phyloP scores from a whole-genome alignment of 2,797 vertebrate genomes.

The Danio choprae region DNA sequence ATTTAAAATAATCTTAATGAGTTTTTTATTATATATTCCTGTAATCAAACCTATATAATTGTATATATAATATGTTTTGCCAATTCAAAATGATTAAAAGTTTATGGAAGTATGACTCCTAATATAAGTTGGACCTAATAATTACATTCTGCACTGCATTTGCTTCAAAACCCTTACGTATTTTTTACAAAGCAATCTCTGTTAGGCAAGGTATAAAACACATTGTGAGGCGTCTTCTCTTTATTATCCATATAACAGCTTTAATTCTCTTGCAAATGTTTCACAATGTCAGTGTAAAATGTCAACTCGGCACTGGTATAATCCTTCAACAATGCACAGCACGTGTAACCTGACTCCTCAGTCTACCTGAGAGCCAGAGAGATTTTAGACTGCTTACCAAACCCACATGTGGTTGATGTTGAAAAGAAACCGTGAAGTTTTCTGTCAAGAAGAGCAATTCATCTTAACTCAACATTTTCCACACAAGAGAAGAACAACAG shows the following conservation, averaged over 20 bases:
- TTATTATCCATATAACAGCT: neutral
- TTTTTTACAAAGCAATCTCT: neutral
- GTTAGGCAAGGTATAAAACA: neutral
- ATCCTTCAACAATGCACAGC: neutral
- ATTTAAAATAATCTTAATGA: no score
- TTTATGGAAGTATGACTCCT: no score
- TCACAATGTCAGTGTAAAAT: neutral
- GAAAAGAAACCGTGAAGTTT: conserved; percentile 37
- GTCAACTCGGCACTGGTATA: neutral
- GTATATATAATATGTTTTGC: no score
- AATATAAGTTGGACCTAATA: neutral
- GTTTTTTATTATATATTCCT: no score
- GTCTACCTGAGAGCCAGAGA: conserved; percentile 15
- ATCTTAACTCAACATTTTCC: conserved; percentile 25
- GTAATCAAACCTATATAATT: no score
- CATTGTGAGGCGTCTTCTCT: neutral
- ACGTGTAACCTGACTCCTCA: conserved; percentile 1
- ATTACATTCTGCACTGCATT: neutral
- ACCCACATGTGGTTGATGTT: conserved; percentile 49
- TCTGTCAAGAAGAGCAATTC: conserved; percentile 25
- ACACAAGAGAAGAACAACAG: neutral
- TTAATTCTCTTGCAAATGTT: neutral
- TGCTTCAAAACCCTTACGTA: neutral
- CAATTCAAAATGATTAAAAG: no score
- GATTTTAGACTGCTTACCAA: conserved; percentile 30